Conservation (phyloP, 2,888 invertebrate species). For the Podabrus alpinus region DNA sequence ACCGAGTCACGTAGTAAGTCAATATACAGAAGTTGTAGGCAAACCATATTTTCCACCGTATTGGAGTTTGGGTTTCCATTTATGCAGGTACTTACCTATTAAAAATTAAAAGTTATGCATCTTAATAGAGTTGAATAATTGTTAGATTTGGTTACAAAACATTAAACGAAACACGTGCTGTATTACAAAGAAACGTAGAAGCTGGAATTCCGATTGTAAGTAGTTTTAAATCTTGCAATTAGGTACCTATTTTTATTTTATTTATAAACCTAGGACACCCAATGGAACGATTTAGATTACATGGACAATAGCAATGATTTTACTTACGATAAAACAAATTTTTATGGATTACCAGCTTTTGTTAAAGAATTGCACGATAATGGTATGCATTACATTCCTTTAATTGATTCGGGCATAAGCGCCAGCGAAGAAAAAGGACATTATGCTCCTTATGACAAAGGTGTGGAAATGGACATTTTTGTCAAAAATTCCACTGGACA, state of each 20-base stretch:
- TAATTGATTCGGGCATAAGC: conserved; percentile 79
- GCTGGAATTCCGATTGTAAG: conserved; percentile 80
- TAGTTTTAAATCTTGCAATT: conserved; percentile 22
- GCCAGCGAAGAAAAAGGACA: conserved; percentile 67
- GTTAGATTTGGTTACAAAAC: conserved; percentile 63
- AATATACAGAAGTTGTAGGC: conserved; percentile 74
- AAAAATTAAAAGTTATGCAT: conserved; percentile 46
- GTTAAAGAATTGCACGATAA: conserved; percentile 67
- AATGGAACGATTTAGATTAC: conserved; percentile 87
- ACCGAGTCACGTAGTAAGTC: conserved; percentile 68
- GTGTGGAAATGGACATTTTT: conserved; percentile 72
- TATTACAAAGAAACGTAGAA: conserved; percentile 70
- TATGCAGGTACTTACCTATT: conserved; percentile 67
- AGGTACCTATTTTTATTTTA: neutral
- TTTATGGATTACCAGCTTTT: conserved; percentile 68
- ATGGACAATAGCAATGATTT: conserved; percentile 81
- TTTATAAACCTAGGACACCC: conserved; percentile 63
- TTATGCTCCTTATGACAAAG: conserved; percentile 78
- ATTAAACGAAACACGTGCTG: conserved; percentile 65
- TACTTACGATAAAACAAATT: conserved; percentile 69
- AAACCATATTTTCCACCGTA: conserved; percentile 82
- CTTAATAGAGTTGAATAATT: neutral
- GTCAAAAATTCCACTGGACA: conserved; percentile 69
- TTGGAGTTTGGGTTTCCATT: conserved; percentile 87
- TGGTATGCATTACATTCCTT: conserved; percentile 77